Evolutionary conservation across 2,113 vertebrate genomes (phyloP).

Genomic region (Baryphthengus martii): DNA sequence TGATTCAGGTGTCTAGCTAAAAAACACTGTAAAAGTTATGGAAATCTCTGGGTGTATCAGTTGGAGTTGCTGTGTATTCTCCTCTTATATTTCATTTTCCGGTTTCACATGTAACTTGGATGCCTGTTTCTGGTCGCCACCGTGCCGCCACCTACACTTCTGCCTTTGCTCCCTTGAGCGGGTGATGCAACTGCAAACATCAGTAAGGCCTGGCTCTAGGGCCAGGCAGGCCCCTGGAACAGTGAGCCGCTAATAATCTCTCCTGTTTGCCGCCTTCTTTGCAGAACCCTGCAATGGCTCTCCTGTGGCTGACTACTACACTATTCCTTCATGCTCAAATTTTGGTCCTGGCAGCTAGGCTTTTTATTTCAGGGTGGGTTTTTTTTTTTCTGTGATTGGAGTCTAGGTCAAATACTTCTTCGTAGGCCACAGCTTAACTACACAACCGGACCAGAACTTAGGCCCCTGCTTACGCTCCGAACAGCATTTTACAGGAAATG

Average conservation of each 20-base stretch:
- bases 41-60: not conserved
- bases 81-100: not conserved
- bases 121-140: not conserved
- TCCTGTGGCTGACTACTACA: not conserved
- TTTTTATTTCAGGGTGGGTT: rapidly evolving
- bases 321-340: not conserved
- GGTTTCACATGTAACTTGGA: not conserved
- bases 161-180: not conserved
- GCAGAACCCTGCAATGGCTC: not conserved
- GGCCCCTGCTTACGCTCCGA: not conserved
- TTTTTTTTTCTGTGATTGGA: not conserved
- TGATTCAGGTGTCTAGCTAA: not conserved
- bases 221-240: rapidly evolving
- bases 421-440: not conserved
- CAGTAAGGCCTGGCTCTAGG: not conserved
- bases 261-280: not conserved
- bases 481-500: not conserved
- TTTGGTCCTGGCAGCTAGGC: not conserved
- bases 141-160: not conserved
- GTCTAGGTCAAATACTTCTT: not conserved
- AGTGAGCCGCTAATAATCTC: too few species aligned
- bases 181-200: not conserved
- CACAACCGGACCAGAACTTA: not conserved
- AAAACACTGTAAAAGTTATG: not conserved
- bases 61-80: not conserved